Evolutionary conservation across 2,113 vertebrate genomes (phyloP).

Genomic region (Neotoma lepida): DNA sequence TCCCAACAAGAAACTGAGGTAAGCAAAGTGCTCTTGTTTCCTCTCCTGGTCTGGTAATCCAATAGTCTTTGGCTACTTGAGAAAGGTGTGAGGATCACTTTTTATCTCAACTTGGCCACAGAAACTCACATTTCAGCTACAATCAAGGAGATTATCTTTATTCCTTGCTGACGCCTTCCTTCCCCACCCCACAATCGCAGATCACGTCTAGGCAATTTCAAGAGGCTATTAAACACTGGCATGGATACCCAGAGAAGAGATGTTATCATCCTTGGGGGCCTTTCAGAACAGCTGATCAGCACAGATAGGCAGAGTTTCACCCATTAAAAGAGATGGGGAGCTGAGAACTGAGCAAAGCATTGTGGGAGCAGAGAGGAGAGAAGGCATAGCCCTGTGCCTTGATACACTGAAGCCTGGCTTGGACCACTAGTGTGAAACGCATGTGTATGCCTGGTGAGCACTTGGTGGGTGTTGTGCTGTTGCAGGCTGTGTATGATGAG

Average conservation of each 20-base stretch:
- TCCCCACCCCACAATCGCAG: slow-evolving; percentile 28
- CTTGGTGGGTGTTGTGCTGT: accelerated
- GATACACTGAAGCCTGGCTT: not conserved
- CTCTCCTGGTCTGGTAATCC: slow-evolving; percentile 62
- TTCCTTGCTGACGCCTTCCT: slow-evolving; percentile 67
- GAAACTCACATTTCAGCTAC: slow-evolving; percentile 74
- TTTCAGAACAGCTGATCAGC: slow-evolving; percentile 33
- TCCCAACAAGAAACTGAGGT: slow-evolving; percentile 41
- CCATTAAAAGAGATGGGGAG: not conserved
- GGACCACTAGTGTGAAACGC: not conserved
- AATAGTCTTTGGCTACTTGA: slow-evolving; percentile 71
- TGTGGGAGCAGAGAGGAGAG: not conserved
- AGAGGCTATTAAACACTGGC: slow-evolving; percentile 64
- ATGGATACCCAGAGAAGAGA: slow-evolving; percentile 47
- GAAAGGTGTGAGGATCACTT: slow-evolving; percentile 75
- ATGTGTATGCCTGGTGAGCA: not conserved
- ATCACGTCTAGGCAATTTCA: slow-evolving; percentile 58
- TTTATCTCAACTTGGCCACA: slow-evolving; percentile 72
- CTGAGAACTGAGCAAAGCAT: not conserved
- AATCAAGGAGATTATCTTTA: slow-evolving; percentile 51
- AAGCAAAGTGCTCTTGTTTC: slow-evolving; percentile 40
- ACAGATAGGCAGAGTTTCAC: slow-evolving; percentile 48
- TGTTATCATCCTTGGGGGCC: not conserved
- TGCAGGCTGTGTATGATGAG: not conserved
- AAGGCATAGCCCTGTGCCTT: not conserved